Conservation (phyloP, 2,888 invertebrate genomes). For the Chelonus formosanus region DNA sequence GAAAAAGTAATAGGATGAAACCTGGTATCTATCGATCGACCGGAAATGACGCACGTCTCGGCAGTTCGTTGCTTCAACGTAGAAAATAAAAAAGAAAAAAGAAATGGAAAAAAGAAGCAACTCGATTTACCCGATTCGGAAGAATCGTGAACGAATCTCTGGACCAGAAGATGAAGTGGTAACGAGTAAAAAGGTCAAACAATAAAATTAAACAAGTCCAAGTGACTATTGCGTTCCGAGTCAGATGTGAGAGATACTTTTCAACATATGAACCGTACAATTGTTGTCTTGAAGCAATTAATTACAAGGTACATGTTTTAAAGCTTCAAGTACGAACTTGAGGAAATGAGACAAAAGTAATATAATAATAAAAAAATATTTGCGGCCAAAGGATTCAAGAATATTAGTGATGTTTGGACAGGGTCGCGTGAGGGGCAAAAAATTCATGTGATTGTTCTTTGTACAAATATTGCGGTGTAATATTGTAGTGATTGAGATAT, state of each 20-base stretch:
- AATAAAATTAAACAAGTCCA: conserved; percentile 6
- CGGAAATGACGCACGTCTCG: conserved; percentile 37
- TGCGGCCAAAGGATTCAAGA: conserved; percentile 32
- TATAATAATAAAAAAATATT: conserved; percentile 25
- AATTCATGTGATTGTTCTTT: conserved; percentile 72
- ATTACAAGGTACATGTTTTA: conserved; percentile 2
- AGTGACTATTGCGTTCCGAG: conserved; percentile 24
- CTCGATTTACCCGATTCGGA: conserved; percentile 18
- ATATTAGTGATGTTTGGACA: conserved; percentile 13
- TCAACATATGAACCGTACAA: conserved; percentile 18
- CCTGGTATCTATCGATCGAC: conserved; percentile 38
- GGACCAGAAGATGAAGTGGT: conserved; percentile 22
- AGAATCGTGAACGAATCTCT: conserved; percentile 23
- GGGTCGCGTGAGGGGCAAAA: conserved; percentile 41
- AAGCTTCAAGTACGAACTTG: conserved; percentile 29
- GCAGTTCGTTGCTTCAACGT: conserved; percentile 16
- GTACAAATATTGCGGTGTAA: conserved; percentile 69
- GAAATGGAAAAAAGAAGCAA: conserved; percentile 20
- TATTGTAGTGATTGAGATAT: conserved; percentile 66
- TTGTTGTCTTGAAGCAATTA: conserved; percentile 1
- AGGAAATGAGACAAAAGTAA: conserved; percentile 21
- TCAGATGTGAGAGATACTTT: conserved; percentile 21
- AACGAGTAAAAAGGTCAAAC: conserved; percentile 9
- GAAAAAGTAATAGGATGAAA: conserved; percentile 37
- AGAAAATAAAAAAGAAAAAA: conserved; percentile 14